Conservation (phyloP, 2,797 vertebrate species). For the Crocidura indochinensis region DNA sequence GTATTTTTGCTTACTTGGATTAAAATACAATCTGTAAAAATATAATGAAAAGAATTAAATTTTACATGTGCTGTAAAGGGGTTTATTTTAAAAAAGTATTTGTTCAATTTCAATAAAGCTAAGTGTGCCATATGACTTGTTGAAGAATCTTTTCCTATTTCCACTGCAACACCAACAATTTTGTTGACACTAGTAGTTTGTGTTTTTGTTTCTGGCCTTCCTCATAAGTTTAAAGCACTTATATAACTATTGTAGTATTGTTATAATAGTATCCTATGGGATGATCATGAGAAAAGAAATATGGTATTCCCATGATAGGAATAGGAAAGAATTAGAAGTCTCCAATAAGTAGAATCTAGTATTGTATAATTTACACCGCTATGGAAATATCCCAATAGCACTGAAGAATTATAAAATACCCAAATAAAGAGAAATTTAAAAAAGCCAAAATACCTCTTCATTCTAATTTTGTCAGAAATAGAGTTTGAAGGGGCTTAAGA, state of each 20-base stretch:
- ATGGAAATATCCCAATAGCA: slow-evolving; percentile 35
- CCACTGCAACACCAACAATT: background rate
- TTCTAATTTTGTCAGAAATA: slow-evolving; percentile 31
- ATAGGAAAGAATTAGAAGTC: slow-evolving; percentile 29
- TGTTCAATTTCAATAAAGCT: slow-evolving; percentile 96
- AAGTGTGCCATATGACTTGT: slow-evolving; percentile 91
- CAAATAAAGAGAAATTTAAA: slow-evolving; percentile 57
- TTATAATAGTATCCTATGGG: slow-evolving; percentile 23
- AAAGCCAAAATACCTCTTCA: slow-evolving; percentile 4
- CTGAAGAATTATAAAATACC: slow-evolving; percentile 36
- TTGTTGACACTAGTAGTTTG: slow-evolving; percentile 8
- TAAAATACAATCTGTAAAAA: slow-evolving; percentile 89
- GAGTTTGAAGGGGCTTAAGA: background rate
- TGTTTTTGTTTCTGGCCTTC: slow-evolving; percentile 51
- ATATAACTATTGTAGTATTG: slow-evolving; percentile 50
- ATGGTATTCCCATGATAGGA: slow-evolving; percentile 15
- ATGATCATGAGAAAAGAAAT: slow-evolving; percentile 44
- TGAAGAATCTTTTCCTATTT: slow-evolving; percentile 74
- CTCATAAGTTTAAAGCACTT: slow-evolving; percentile 48
- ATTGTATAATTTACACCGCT: slow-evolving; percentile 7
- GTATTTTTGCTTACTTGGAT: slow-evolving; percentile 92
- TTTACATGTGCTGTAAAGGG: slow-evolving; percentile 92
- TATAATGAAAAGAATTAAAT: slow-evolving; percentile 87
- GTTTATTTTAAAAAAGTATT: slow-evolving; percentile 90
- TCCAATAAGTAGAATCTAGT: slow-evolving; percentile 43